Evolutionary conservation across 2,113 vertebrate species (phyloP).

Genomic region (Oplegnathus fasciatus): DNA sequence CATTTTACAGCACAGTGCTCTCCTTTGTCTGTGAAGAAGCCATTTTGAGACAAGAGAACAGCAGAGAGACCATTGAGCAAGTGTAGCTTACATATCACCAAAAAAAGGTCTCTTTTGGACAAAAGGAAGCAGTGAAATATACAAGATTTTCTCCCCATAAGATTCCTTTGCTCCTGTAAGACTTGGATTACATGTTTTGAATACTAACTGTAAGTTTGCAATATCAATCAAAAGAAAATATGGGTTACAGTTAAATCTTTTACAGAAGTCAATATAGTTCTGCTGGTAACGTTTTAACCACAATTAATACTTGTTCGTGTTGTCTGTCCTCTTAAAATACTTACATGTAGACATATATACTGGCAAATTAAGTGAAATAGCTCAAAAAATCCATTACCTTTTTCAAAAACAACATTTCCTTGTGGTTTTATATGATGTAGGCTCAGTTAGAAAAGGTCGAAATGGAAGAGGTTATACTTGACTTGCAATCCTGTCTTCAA

Average conservation of each 20-base stretch:
- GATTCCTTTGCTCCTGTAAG: slow-evolving; percentile 66
- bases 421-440: slow-evolving; percentile 57
- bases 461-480: slow-evolving; percentile 77
- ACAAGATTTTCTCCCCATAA: slow-evolving; percentile 71
- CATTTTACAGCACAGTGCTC: slow-evolving; percentile 77
- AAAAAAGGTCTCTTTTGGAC: slow-evolving; percentile 70
- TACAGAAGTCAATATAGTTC: slow-evolving; percentile 39
- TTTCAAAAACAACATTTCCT: slow-evolving; percentile 72
- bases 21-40: slow-evolving; percentile 85
- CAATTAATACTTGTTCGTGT: slow-evolving; percentile 6
- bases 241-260: slow-evolving; percentile 19
- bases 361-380: slow-evolving; percentile 57
- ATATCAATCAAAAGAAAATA: slow-evolving; percentile 62
- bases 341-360: slow-evolving; percentile 30
- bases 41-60: slow-evolving; percentile 86
- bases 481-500: slow-evolving; percentile 84
- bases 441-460: slow-evolving; percentile 75
- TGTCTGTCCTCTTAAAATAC: slow-evolving; percentile 42
- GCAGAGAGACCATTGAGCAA: slow-evolving; percentile 80
- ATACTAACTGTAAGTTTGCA: slow-evolving; percentile 80
- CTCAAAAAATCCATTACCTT: slow-evolving; percentile 82
- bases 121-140: slow-evolving; percentile 71
- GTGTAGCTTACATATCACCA: slow-evolving; percentile 51
- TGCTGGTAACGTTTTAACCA: slow-evolving; percentile 41
- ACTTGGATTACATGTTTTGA: slow-evolving; percentile 81